Percentiles rank a stretch among this genome's conserved stretches.
These are phyloP conservation scores for Salmo trutta DNA, from an alignment of 2,797 vertebrate genomes.

Conservation along the genomic window DNA sequence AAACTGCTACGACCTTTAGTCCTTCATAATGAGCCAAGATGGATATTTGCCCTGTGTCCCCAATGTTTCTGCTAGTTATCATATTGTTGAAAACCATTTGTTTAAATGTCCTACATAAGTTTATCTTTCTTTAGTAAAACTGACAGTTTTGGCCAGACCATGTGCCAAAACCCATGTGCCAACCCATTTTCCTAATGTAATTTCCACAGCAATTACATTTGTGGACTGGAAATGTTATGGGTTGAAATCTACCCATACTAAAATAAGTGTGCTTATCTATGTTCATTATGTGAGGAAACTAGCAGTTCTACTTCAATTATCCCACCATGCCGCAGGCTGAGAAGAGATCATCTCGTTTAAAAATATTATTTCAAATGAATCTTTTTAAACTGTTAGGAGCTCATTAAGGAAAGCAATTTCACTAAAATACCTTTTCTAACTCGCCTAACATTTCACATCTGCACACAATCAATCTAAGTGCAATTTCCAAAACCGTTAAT, in stretches of 20 bases:
- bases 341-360: slow-evolving; percentile 23
- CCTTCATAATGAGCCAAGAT: neutral
- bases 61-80: neutral
- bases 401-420: slow-evolving; percentile 10
- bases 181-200: slow-evolving; percentile 4
- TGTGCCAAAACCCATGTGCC: neutral
- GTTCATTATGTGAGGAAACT: slow-evolving; percentile 1
- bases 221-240: slow-evolving; percentile 14
- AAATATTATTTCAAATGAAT: slow-evolving; percentile 19
- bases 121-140: neutral
- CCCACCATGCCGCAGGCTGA: slow-evolving; percentile 8
- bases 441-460: slow-evolving; percentile 1
- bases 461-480: slow-evolving; percentile 24
- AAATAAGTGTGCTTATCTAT: slow-evolving; percentile 23
- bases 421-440: slow-evolving; percentile 9
- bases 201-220: slow-evolving; percentile 18
- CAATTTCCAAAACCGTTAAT: slow-evolving; percentile 32
- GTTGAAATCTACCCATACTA: slow-evolving; percentile 22
- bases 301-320: neutral
- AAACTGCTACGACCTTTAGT: neutral
- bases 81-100: too few relatives aligned
- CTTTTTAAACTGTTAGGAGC: neutral
- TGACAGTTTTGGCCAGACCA: neutral
- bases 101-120: neutral
- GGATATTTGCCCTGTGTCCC: neutral